Conservation (phyloP, 2,113 vertebrate genomes). For the Apus apus region DNA sequence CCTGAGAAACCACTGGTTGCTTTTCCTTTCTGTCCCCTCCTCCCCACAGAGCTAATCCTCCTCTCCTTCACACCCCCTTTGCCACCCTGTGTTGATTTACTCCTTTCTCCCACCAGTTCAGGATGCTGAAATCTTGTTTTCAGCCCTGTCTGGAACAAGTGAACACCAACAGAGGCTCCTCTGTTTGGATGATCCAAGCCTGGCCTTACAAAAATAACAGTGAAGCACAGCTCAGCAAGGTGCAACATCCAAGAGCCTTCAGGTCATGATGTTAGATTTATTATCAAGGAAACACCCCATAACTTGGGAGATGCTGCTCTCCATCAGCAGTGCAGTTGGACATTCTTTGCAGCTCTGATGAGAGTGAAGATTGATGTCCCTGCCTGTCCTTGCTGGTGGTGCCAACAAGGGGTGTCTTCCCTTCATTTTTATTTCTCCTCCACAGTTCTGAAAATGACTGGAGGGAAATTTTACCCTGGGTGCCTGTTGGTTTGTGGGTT, state of each 20-base stretch:
- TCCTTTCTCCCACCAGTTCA: background rate
- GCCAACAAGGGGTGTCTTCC: background rate
- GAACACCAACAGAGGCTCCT: background rate
- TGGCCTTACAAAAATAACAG: background rate
- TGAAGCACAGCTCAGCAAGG: background rate
- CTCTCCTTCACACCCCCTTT: background rate
- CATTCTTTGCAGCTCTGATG: background rate
- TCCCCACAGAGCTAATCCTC: rapidly evolving
- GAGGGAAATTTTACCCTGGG: background rate
- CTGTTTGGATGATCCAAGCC: background rate
- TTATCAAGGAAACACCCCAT: background rate
- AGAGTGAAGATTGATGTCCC: background rate
- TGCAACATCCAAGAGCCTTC: rapidly evolving
- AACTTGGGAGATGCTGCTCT: background rate
- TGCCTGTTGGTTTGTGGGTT: background rate
- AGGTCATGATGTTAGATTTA: background rate
- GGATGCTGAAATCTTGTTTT: background rate
- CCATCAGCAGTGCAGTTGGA: background rate
- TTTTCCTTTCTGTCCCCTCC: background rate
- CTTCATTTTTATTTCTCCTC: background rate
- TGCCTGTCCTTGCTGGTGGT: background rate
- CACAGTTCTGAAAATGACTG: background rate
- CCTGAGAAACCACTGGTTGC: no score
- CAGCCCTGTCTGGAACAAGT: background rate
- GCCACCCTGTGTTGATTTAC: background rate